phyloP scores from a whole-genome alignment of 2,797 vertebrate species.

The Acrossocheilus wenchowensis region DNA sequence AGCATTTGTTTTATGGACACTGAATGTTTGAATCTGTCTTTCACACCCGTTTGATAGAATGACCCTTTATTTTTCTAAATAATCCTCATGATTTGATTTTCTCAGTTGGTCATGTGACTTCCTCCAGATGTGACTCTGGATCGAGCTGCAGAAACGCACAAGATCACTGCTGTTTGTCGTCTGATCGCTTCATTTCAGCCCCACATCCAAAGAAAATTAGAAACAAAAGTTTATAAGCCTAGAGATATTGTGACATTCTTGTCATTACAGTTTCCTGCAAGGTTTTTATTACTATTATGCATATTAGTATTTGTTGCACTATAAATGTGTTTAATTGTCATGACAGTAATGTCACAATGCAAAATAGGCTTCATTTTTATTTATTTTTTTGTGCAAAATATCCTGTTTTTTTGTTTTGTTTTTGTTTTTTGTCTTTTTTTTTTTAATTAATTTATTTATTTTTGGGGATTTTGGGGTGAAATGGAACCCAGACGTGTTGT shows the following conservation, averaged over 20 bases:
- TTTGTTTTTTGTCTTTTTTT: no score
- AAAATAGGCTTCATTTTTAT: background rate
- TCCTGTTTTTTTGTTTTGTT: no score
- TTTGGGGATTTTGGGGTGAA: background rate
- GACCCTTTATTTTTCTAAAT: background rate
- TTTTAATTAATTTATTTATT: no score
- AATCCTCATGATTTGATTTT: background rate
- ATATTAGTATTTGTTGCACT: background rate
- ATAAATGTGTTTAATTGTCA: background rate
- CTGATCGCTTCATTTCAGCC: background rate
- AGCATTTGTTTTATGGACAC: background rate
- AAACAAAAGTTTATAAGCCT: background rate
- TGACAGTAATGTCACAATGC: background rate
- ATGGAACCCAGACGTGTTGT: background rate
- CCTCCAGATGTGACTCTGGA: background rate
- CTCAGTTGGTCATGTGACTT: background rate
- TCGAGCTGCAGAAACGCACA: slow-evolving; percentile 12
- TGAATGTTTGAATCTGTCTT: background rate
- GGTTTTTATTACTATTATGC: background rate
- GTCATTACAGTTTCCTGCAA: background rate
- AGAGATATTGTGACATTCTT: background rate
- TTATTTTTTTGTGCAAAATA: background rate
- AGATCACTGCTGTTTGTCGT: background rate
- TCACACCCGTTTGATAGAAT: background rate
- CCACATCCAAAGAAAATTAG: background rate